Conservation (phyloP, 1,140 invertebrate genomes). For the Caerostris darwini region DNA sequence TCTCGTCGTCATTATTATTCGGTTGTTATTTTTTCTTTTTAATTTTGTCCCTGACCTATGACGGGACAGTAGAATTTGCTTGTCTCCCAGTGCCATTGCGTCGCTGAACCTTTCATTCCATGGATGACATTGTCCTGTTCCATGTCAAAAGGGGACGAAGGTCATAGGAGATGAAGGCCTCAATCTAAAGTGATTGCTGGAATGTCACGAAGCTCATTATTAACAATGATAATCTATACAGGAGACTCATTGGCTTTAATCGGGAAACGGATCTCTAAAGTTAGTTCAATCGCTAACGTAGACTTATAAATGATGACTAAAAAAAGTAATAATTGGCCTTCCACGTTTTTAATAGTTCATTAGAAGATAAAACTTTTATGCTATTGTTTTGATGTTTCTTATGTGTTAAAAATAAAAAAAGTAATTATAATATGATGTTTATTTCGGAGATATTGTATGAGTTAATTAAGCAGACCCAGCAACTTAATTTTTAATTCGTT, state of each 20-base stretch:
- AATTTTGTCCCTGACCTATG: slow-evolving; percentile 70
- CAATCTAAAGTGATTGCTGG: background rate
- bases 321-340: background rate
- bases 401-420: too few relatives aligned
- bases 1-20: slow-evolving; percentile 31
- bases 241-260: slow-evolving; percentile 13
- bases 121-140: slow-evolving; percentile 36
- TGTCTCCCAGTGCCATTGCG: slow-evolving; percentile 36
- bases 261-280: slow-evolving; percentile 15
- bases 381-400: too few relatives aligned
- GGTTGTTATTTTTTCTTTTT: slow-evolving; percentile 10
- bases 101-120: slow-evolving; percentile 11
- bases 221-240: slow-evolving; percentile 35
- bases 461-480: too few relatives aligned
- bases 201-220: slow-evolving; percentile 46
- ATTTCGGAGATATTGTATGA: too few relatives aligned
- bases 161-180: slow-evolving; percentile 30
- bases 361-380: too few relatives aligned
- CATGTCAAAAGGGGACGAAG: slow-evolving; percentile 31
- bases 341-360: background rate
- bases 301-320: background rate
- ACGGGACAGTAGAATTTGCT: slow-evolving; percentile 27
- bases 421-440: too few relatives aligned
- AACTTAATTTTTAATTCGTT: too few relatives aligned
- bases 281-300: background rate